These are phyloP conservation scores for Labrus mixtus DNA, from an alignment of 2,113 vertebrate genomes.

Conservation along the genomic window DNA sequence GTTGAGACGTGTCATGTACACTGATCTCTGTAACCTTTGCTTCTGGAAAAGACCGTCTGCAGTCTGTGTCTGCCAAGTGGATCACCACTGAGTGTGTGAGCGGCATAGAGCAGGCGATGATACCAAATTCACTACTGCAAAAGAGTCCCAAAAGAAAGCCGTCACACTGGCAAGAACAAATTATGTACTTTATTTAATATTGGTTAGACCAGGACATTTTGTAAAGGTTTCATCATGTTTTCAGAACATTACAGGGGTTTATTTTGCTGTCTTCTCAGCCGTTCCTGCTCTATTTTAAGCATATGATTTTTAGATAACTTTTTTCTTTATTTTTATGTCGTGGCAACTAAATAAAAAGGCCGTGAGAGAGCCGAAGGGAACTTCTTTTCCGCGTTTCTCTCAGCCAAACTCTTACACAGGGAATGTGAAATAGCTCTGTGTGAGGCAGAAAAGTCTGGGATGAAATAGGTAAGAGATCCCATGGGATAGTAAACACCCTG, in stretches of 20 bases:
- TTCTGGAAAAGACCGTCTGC: constrained; percentile 55
- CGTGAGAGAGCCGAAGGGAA: constrained; percentile 46
- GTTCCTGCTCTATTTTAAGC: constrained; percentile 17
- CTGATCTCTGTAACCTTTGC: constrained; percentile 51
- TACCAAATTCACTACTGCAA: not conserved
- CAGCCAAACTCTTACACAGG: constrained; percentile 11
- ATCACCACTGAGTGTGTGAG: constrained; percentile 23
- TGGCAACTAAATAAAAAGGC: constrained; percentile 49
- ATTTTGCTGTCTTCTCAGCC: not conserved
- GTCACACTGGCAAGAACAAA: not conserved
- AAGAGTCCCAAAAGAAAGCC: not conserved
- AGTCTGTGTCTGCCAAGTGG: constrained; percentile 46
- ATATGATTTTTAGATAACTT: constrained; percentile 5
- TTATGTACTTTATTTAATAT: constrained; percentile 20
- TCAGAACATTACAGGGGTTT: constrained; percentile 1
- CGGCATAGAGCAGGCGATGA: not conserved
- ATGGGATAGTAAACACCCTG: not conserved
- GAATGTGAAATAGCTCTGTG: constrained; percentile 1
- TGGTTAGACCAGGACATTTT: not conserved
- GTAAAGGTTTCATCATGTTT: constrained; percentile 9
- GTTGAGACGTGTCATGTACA: constrained; percentile 6
- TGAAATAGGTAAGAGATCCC: not conserved
- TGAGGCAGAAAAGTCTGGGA: not conserved
- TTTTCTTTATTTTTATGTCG: constrained; percentile 43
- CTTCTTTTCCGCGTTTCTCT: constrained; percentile 3